phyloP scores from a whole-genome alignment of 2,113 vertebrate species.

The Hirundichthys speculiger region DNA sequence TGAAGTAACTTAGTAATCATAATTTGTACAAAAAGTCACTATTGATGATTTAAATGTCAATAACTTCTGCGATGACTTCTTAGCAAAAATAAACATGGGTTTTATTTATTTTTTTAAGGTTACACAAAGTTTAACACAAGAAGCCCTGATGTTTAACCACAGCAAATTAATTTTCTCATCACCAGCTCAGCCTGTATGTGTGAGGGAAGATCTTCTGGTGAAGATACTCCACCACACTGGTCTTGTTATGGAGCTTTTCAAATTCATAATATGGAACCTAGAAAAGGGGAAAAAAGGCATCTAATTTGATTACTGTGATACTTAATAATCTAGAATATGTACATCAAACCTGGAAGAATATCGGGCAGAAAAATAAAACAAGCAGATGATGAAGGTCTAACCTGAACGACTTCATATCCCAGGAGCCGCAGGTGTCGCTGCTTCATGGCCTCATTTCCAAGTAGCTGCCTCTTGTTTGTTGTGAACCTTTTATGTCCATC shows the following conservation, averaged over 20 bases:
- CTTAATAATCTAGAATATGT: no score
- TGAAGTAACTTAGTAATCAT: conserved; percentile 36
- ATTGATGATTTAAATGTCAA: no score
- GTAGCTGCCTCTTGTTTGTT: conserved; percentile 76
- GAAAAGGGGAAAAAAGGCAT: conserved; percentile 5
- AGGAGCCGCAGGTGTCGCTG: conserved; percentile 89
- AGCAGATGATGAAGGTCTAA: conserved; percentile 41
- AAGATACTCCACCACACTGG: conserved; percentile 84
- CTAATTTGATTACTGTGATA: neutral
- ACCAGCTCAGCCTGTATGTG: conserved; percentile 78
- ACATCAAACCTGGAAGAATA: neutral
- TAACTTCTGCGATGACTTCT: neutral
- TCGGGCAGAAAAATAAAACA: no score
- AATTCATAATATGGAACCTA: conserved; percentile 91
- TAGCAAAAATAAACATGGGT: conserved; percentile 41
- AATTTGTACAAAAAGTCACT: conserved; percentile 37
- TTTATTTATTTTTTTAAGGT: neutral
- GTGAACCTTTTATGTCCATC: conserved; percentile 89
- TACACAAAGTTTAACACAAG: neutral
- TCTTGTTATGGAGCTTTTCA: conserved; percentile 73
- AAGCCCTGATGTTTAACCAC: neutral
- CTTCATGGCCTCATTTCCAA: conserved; percentile 91
- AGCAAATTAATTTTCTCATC: neutral
- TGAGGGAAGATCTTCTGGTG: conserved; percentile 89
- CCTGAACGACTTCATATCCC: conserved; percentile 93